Percentiles rank a stretch among this genome's conserved stretches.
Evolutionary conservation across 2,113 vertebrate genomes (phyloP).

Genomic region (Tyto alba): DNA sequence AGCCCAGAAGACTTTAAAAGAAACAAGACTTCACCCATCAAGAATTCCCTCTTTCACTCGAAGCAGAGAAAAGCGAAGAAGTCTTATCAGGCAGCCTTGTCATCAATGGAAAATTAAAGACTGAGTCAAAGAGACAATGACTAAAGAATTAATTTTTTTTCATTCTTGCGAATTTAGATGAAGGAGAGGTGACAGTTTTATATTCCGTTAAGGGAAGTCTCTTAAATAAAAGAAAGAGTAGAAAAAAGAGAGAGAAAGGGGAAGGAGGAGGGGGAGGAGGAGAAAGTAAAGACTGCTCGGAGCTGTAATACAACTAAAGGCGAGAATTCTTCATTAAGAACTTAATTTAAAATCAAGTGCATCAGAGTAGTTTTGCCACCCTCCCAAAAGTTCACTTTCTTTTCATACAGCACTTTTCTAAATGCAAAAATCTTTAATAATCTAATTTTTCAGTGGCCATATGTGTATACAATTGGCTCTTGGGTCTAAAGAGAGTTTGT

Average conservation of each 20-base stretch:
- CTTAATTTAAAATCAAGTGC: background rate
- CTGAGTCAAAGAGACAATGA: background rate
- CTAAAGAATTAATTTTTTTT: background rate
- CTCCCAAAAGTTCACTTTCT: background rate
- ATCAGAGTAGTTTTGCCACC: background rate
- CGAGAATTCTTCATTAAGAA: background rate
- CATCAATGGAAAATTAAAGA: background rate
- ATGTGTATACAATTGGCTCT: background rate
- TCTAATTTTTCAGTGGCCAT: background rate
- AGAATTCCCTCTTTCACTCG: background rate
- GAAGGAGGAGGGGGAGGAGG: background rate
- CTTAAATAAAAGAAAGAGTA: background rate
- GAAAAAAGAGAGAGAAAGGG: background rate
- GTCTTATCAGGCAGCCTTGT: background rate
- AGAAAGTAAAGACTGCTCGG: background rate
- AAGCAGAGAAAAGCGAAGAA: background rate
- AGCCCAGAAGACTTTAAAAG: background rate
- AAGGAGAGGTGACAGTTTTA: background rate
- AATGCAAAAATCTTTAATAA: background rate
- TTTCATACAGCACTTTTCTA: background rate
- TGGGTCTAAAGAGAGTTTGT: background rate
- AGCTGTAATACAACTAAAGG: background rate
- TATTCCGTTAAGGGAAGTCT: background rate
- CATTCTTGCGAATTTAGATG: background rate
- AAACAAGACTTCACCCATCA: background rate